Conservation (phyloP, 2,888 invertebrate genomes). For the Eurytoma adleriae region DNA sequence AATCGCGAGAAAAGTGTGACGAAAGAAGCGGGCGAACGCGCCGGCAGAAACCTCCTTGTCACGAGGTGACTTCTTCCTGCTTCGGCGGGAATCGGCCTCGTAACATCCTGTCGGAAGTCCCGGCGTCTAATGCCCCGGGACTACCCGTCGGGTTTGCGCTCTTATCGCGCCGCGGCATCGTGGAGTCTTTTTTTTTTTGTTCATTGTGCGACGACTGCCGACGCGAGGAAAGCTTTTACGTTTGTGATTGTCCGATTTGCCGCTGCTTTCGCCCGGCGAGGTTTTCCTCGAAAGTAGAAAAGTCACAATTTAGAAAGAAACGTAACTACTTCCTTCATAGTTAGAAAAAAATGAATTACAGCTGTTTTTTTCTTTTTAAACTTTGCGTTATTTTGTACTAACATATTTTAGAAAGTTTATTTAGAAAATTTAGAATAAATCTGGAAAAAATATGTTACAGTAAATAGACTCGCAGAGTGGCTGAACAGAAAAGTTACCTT, state of each 20-base stretch:
- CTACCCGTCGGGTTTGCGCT: not conserved
- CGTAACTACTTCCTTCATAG: no score
- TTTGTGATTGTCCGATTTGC: constrained; percentile 1
- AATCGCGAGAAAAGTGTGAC: constrained; percentile 59
- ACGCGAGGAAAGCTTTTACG: not conserved
- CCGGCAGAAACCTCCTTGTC: not conserved
- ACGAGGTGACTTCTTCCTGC: constrained; percentile 25
- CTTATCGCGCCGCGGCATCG: constrained; percentile 8
- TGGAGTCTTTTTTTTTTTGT: not conserved
- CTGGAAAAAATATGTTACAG: no score
- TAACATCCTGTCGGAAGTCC: constrained; percentile 40
- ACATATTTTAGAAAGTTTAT: no score
- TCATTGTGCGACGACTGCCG: not conserved
- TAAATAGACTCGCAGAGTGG: no score
- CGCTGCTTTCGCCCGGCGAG: constrained; percentile 3
- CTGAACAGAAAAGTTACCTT: no score
- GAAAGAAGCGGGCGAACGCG: constrained; percentile 14
- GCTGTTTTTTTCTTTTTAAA: no score
- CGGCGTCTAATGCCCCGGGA: not conserved
- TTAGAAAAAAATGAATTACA: no score
- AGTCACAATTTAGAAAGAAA: no score
- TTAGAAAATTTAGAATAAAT: no score
- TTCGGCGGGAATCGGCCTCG: constrained; percentile 28
- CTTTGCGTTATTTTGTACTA: no score
- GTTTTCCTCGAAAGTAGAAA: no score